Conservation (phyloP, 1,140 invertebrate species). For the Melitaea cinxia region DNA sequence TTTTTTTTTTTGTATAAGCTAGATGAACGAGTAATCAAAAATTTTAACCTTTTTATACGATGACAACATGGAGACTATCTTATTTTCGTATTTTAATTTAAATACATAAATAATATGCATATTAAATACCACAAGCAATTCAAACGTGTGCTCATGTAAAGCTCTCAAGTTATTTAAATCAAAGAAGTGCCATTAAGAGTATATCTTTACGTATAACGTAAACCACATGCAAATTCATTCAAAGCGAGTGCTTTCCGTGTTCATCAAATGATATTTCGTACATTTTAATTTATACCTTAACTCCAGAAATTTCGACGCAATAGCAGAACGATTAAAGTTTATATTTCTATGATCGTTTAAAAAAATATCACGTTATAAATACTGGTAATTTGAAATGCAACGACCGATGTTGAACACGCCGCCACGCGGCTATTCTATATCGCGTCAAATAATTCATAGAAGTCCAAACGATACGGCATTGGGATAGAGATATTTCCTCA, state of each 20-base stretch:
- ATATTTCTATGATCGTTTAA: neutral
- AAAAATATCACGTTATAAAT: slow-evolving; percentile 18
- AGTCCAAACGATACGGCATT: neutral
- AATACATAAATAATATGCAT: neutral
- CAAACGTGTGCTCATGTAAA: neutral
- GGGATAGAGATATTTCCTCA: neutral
- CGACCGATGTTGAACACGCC: slow-evolving; percentile 13
- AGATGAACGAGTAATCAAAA: neutral
- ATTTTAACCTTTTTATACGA: too few species aligned
- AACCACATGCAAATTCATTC: slow-evolving; percentile 37
- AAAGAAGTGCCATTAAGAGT: slow-evolving; percentile 24
- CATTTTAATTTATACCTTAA: slow-evolving; percentile 17
- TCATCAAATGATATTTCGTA: slow-evolving; percentile 29
- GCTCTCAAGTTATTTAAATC: slow-evolving; percentile 26
- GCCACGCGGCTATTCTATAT: neutral
- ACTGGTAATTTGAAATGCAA: slow-evolving; percentile 31
- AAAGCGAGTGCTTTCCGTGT: slow-evolving; percentile 33
- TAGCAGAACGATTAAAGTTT: neutral
- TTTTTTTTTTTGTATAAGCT: too few species aligned
- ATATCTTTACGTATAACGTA: slow-evolving; percentile 29
- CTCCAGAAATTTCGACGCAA: slow-evolving; percentile 1
- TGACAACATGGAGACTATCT: too few species aligned
- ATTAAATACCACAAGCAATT: neutral
- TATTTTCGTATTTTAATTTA: neutral
- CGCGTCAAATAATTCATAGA: neutral